Evolutionary conservation across 2,888 invertebrate genomes (phyloP), one percentile per base, ranked within the genome.

Genomic region (Philereme vetulata): DNA sequence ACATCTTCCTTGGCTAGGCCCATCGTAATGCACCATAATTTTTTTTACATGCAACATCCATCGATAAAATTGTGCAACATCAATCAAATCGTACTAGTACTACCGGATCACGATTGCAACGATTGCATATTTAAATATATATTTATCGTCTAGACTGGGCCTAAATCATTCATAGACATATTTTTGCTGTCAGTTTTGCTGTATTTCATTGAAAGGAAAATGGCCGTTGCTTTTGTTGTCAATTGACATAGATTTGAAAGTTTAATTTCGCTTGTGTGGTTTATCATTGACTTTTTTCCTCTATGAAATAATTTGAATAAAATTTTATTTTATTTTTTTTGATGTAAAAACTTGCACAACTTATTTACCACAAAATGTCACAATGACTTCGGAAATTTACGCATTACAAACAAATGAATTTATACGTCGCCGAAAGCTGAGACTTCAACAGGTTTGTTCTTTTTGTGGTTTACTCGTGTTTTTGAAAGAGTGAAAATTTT

Each of bases 371-470:
- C 58, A 52, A 61, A 68, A 74, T 75, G 84, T 77, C 84, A 85
- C 59, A 47, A 90, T 92, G 90, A 88, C 86, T 83, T 86, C 87
- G 58, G 85, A 87, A 72, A 74, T 74, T 64, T 86, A 88, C 77
- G 72, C 72, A 68, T 67, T 81, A 62, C 85, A 90, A 92, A 91
- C 90, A 90, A 90, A 88, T 85, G 91, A 92, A 84, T 83, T 91
- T 81, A 71, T 85, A 65, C 82, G 86, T 68, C 82, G 90, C 72
- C 84, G 92, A 72, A 90, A 88, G 73, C 79, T 92, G 57, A 82
- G 92, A 81, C 83, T 92, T 81, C 89, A 88, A 72, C 92, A 92
- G 90, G 92, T 92, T 83, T 76, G 82, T 40, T 58, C 36, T 46
- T 63, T 65, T 44, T 59, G 51, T 47, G 32, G 1, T 60, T 44